Evolutionary conservation across 2,888 invertebrate genomes (phyloP).

Genomic region (Drosophila limbata): DNA sequence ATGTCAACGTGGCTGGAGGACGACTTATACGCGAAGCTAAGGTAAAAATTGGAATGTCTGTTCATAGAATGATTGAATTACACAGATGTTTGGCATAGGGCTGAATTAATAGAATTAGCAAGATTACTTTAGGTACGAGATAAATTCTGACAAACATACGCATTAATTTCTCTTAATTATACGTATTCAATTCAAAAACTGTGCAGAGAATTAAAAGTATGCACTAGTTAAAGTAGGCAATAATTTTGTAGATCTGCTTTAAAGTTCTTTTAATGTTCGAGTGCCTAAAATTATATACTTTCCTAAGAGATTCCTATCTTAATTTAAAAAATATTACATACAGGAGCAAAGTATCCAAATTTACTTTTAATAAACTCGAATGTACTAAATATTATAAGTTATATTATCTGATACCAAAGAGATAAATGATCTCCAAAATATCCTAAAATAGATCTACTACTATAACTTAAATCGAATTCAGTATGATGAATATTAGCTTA

Average conservation of each 20-base stretch:
- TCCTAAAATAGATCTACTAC: too few species aligned
- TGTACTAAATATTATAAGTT: not conserved
- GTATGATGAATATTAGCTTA: not conserved
- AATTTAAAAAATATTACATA: not conserved
- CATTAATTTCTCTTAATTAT: too few species aligned
- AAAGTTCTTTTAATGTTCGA: too few species aligned
- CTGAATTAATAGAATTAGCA: not conserved
- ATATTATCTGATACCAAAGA: too few species aligned
- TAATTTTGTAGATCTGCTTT: too few species aligned
- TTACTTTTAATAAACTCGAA: not conserved
- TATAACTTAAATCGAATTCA: not conserved
- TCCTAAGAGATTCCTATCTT: too few species aligned
- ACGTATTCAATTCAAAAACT: too few species aligned
- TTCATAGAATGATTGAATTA: conserved; percentile 34
- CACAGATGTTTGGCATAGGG: conserved; percentile 17
- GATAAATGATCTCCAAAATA: not conserved
- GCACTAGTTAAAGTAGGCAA: too few species aligned
- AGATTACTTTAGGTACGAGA: not conserved
- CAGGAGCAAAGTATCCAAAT: not conserved
- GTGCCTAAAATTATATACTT: too few species aligned
- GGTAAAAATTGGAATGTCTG: conserved; percentile 88
- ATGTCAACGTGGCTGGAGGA: conserved; percentile 97
- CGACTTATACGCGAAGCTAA: conserved; percentile 98
- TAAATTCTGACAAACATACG: not conserved
- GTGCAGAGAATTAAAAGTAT: too few species aligned